phyloP scores from a whole-genome alignment of 2,888 invertebrate genomes.

The Lasioglossum calceatum region DNA sequence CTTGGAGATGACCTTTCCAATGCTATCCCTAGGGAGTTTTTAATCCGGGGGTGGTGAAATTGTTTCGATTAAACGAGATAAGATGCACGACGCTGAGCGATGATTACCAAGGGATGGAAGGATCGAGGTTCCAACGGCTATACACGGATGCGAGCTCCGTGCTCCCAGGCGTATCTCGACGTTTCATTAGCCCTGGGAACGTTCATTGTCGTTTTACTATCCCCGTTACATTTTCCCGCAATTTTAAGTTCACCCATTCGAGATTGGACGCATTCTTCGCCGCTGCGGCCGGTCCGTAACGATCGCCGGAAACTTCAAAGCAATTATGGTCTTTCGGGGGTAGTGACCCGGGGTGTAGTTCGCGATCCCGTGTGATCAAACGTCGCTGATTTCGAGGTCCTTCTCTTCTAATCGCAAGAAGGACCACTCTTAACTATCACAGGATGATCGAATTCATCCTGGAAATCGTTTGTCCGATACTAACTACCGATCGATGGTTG shows the following conservation, averaged over 20 bases:
- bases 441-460: background rate
- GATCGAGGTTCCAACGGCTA: slow-evolving; percentile 18
- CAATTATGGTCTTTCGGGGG: slow-evolving; percentile 36
- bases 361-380: slow-evolving; percentile 2
- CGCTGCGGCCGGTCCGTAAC: slow-evolving; percentile 7
- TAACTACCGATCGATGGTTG: background rate
- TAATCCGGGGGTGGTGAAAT: background rate
- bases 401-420: background rate
- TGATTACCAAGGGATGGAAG: slow-evolving; percentile 16
- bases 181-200: slow-evolving; percentile 50
- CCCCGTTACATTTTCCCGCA: slow-evolving; percentile 54
- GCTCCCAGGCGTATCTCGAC: slow-evolving; percentile 32
- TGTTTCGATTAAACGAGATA: background rate
- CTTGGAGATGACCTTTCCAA: background rate
- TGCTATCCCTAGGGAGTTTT: background rate
- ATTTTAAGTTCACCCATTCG: slow-evolving; percentile 48
- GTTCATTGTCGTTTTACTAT: slow-evolving; percentile 52
- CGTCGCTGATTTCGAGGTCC: background rate
- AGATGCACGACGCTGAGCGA: slow-evolving; percentile 6
- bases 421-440: background rate
- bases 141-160: background rate
- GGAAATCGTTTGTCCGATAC: background rate
- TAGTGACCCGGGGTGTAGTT: background rate
- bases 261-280: slow-evolving; percentile 52
- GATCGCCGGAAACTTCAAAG: slow-evolving; percentile 13